Percentiles rank a stretch among this genome's conserved stretches.
Evolutionary conservation across 2,113 vertebrate species (phyloP).

Genomic region (Phocoena phocoena): DNA sequence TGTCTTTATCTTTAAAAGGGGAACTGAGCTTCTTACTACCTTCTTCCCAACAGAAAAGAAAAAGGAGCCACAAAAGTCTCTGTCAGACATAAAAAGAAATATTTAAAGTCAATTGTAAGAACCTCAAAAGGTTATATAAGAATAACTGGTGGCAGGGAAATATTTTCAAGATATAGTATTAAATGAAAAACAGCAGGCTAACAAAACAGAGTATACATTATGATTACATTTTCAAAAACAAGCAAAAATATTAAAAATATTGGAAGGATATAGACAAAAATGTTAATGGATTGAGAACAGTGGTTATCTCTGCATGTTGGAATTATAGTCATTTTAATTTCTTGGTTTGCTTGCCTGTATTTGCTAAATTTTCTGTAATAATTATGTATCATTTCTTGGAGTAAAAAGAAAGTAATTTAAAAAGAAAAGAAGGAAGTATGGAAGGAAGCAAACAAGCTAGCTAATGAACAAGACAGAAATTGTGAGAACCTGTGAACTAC

Average conservation of each 20-base stretch:
- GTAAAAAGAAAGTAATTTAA: background rate
- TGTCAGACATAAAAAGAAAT: background rate
- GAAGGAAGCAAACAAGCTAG: background rate
- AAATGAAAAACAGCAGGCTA: constrained; percentile 22
- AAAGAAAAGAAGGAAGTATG: constrained; percentile 13
- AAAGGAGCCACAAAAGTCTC: constrained; percentile 16
- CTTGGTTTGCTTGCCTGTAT: constrained; percentile 6
- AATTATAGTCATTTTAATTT: constrained; percentile 31
- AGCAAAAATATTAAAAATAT: constrained; percentile 3
- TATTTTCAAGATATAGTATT: background rate
- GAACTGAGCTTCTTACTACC: background rate
- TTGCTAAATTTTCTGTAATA: constrained; percentile 28
- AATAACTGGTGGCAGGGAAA: background rate
- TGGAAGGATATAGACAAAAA: background rate
- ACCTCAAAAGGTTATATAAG: background rate
- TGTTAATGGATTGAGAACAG: background rate
- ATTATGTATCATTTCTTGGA: background rate
- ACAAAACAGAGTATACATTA: background rate
- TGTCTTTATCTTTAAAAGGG: background rate
- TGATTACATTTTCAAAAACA: background rate
- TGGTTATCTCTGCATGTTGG: background rate
- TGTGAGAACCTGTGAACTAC: background rate
- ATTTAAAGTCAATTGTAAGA: constrained; percentile 12
- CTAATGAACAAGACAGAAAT: background rate
- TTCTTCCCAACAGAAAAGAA: background rate